Percentiles rank a stretch among this genome's conserved stretches.
Conservation (phyloP, 2,888 invertebrate genomes). For the Folsomia manolachei region DNA sequence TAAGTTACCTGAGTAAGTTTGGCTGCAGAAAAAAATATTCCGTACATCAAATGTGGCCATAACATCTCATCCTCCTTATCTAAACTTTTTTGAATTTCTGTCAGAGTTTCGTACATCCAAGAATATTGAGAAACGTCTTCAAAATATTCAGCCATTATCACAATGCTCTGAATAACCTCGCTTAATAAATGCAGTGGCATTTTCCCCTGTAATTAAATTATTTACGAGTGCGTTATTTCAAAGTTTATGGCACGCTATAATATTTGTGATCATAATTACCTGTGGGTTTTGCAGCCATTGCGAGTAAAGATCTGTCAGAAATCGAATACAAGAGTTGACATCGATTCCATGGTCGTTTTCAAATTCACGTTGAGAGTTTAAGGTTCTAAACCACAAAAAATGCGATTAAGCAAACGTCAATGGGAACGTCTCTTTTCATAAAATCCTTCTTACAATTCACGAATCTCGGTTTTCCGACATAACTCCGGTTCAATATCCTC, state of each 20-base stretch:
- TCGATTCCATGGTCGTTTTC: slow-evolving; percentile 68
- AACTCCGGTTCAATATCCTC: slow-evolving; percentile 41
- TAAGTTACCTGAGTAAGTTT: slow-evolving; percentile 41
- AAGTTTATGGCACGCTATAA: too few relatives aligned
- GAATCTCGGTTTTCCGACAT: slow-evolving; percentile 36
- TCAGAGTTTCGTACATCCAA: slow-evolving; percentile 72
- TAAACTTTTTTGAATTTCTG: slow-evolving; percentile 65
- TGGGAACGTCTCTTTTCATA: slow-evolving; percentile 9
- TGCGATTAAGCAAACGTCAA: neutral
- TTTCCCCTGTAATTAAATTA: slow-evolving; percentile 53
- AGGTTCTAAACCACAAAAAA: slow-evolving; percentile 33
- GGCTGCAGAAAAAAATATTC: slow-evolving; percentile 67
- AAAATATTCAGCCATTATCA: slow-evolving; percentile 73
- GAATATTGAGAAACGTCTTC: slow-evolving; percentile 72
- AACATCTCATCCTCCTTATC: slow-evolving; percentile 73
- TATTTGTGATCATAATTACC: too few relatives aligned
- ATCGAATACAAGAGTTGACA: slow-evolving; percentile 86
- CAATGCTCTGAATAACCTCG: slow-evolving; percentile 60
- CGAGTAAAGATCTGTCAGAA: slow-evolving; percentile 84
- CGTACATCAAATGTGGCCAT: slow-evolving; percentile 67
- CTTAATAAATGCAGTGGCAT: slow-evolving; percentile 52
- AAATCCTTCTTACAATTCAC: slow-evolving; percentile 35
- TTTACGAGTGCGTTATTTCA: slow-evolving; percentile 18
- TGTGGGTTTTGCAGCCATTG: slow-evolving; percentile 65
- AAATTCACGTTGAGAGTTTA: slow-evolving; percentile 46